These are phyloP conservation scores for Drosophila kambysellisi DNA, from an alignment of 2,888 invertebrate species.

Conservation along the genomic window DNA sequence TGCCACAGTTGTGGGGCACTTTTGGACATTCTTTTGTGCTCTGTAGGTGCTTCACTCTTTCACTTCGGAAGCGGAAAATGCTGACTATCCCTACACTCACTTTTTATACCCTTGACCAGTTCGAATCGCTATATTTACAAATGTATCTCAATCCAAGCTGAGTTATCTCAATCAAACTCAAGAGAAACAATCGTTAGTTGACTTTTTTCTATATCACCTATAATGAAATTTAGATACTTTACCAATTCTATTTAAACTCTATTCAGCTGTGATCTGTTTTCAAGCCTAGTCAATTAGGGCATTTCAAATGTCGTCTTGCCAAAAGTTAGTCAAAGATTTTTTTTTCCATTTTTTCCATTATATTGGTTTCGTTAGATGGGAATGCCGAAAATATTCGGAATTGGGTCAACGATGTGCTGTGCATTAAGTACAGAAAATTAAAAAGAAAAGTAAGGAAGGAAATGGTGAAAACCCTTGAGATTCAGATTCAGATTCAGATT, in stretches of 20 bases:
- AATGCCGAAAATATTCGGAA: constrained; percentile 33
- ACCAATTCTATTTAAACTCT: background rate
- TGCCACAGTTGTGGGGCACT: constrained; percentile 23
- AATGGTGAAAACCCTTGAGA: constrained; percentile 23
- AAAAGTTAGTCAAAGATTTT: background rate
- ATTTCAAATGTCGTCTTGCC: background rate
- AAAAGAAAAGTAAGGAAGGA: constrained; percentile 3
- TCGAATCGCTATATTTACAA: background rate
- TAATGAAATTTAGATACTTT: background rate
- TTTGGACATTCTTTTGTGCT: constrained; percentile 10
- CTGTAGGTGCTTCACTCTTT: constrained; percentile 1
- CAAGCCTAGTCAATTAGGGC: background rate
- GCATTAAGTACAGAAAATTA: constrained; percentile 37
- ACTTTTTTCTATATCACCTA: no score
- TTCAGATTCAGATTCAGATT: constrained; percentile 19
- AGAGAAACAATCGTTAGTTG: background rate
- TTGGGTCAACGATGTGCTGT: constrained; percentile 69
- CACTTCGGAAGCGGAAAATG: background rate
- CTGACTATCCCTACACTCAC: background rate
- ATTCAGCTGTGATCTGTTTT: background rate
- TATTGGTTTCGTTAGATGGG: constrained; percentile 17
- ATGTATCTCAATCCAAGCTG: no score
- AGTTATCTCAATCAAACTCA: no score
- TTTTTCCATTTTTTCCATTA: background rate
- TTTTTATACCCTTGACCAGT: background rate